A percentile compares a stretch with the other conserved stretches of the same genome.
phyloP scores from a whole-genome alignment of 2,797 vertebrate species.

The Eremophila alpestris region DNA sequence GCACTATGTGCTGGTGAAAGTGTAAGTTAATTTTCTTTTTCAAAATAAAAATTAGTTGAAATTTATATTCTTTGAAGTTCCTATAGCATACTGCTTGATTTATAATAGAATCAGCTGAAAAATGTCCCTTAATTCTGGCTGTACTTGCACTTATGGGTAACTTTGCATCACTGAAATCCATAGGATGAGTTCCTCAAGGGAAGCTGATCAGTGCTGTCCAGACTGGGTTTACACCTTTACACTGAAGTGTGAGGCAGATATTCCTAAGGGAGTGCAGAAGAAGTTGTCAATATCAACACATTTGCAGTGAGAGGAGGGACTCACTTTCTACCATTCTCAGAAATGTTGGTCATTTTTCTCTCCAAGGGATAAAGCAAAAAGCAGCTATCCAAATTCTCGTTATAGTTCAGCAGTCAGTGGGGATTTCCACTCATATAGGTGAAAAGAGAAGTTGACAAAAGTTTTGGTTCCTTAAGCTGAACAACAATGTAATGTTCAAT shows the following conservation, averaged over 20 bases:
- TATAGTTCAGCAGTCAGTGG: conserved; percentile 10
- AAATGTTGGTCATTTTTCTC: background rate
- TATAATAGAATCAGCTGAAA: background rate
- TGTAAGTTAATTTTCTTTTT: background rate
- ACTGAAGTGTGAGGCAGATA: background rate
- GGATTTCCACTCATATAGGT: background rate
- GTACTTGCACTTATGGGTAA: background rate
- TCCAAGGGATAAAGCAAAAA: conserved; percentile 31
- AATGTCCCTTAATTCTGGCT: background rate
- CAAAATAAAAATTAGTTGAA: background rate
- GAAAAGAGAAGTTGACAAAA: background rate
- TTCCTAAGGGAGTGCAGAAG: background rate
- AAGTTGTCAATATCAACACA: background rate
- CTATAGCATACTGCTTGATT: background rate
- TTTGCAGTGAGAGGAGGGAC: background rate
- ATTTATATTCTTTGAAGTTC: background rate
- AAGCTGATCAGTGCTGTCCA: background rate
- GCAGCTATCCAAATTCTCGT: conserved; percentile 68
- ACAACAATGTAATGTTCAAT: background rate
- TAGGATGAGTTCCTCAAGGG: background rate
- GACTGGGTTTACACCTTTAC: background rate
- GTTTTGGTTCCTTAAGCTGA: background rate
- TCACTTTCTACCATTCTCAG: conserved; percentile 24
- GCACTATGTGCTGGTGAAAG: background rate
- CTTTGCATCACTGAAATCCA: background rate